phyloP scores from a whole-genome alignment of 2,113 vertebrate species.

The Halichoeres trimaculatus region DNA sequence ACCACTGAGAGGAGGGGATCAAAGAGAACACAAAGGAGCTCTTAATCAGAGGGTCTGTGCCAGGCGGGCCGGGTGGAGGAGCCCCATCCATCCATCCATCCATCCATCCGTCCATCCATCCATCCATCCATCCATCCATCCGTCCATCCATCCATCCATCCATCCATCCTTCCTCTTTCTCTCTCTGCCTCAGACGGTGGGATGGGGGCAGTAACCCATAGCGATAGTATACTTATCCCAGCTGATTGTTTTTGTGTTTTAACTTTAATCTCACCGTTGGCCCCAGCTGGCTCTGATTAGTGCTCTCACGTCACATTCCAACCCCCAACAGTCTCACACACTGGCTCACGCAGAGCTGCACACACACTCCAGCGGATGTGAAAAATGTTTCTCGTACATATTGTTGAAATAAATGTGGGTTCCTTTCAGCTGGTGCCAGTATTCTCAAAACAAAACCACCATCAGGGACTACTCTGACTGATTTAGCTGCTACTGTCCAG shows the following conservation, averaged over 20 bases:
- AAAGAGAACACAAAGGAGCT: constrained; percentile 75
- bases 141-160: constrained; percentile 12
- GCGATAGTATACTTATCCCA: constrained; percentile 83
- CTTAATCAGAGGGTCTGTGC: constrained; percentile 76
- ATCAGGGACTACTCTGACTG: neutral
- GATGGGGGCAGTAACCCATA: constrained; percentile 83
- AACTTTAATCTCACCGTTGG: constrained; percentile 83
- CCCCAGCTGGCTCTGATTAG: constrained; percentile 89
- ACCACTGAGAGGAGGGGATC: constrained; percentile 71
- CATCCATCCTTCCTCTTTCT: constrained; percentile 4
- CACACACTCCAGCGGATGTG: neutral
- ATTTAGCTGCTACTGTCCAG: neutral
- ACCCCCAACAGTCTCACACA: constrained; percentile 48
- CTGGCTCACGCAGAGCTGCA: constrained; percentile 7
- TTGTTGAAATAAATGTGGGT: neutral
- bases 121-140: constrained; percentile 39
- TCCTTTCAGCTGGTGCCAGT: neutral
- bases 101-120: constrained; percentile 13
- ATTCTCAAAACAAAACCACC: neutral
- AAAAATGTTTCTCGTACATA: neutral
- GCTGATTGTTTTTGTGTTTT: constrained; percentile 84
- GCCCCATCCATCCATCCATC: constrained; percentile 59
- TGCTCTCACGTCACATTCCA: constrained; percentile 79
- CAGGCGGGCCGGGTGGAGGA: constrained; percentile 72
- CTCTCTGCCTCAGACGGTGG: constrained; percentile 54